phyloP scores from a whole-genome alignment of 2,888 invertebrate species.

The Hemithea aestivaria region DNA sequence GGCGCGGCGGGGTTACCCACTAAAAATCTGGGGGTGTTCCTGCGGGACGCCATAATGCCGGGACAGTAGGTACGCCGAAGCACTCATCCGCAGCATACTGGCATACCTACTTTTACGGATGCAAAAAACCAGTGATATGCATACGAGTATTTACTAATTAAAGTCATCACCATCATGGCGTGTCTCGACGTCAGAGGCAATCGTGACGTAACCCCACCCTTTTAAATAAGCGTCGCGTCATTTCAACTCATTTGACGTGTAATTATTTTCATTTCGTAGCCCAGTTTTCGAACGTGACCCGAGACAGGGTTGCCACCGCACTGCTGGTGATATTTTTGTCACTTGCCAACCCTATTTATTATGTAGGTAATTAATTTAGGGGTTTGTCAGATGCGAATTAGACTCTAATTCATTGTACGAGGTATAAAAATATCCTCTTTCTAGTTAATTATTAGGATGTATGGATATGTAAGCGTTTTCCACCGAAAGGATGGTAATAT shows the following conservation, averaged over 20 bases:
- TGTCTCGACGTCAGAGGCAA: slow-evolving; percentile 38
- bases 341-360: slow-evolving; percentile 47
- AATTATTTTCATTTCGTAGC: slow-evolving; percentile 63
- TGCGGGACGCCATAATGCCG: too few species aligned
- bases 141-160: too few species aligned
- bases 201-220: slow-evolving; percentile 42
- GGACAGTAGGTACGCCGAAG: too few species aligned
- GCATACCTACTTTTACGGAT: too few species aligned
- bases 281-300: slow-evolving; percentile 50
- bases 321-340: slow-evolving; percentile 43
- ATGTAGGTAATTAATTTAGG: slow-evolving; percentile 50
- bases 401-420: slow-evolving; percentile 18
- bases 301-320: slow-evolving; percentile 23
- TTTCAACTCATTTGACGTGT: slow-evolving; percentile 65
- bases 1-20: too few species aligned
- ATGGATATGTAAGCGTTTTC: too few species aligned
- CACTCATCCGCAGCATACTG: too few species aligned
- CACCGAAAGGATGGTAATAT: slow-evolving; percentile 30
- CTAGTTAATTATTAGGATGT: too few species aligned
- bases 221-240: slow-evolving; percentile 66
- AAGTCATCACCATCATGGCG: too few species aligned
- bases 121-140: too few species aligned
- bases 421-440: too few species aligned
- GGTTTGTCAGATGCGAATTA: slow-evolving; percentile 32
- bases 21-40: too few species aligned